Conservation (phyloP, 2,113 vertebrate species). For the Campylorhamphus procurvoides region DNA sequence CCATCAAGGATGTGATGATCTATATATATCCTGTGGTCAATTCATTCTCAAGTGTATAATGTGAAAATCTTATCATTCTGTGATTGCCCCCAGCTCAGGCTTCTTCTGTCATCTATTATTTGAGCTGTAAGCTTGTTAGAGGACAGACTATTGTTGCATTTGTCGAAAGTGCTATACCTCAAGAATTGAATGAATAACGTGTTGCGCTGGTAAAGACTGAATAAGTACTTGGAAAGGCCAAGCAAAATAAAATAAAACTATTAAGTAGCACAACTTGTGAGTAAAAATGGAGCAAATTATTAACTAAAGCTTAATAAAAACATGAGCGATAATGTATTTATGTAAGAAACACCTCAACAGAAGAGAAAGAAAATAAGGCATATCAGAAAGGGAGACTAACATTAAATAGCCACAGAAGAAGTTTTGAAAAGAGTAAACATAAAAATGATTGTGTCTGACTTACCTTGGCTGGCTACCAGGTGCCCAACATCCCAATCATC, state of each 20-base stretch:
- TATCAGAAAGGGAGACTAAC: background rate
- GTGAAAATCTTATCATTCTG: background rate
- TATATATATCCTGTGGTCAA: slow-evolving; percentile 4
- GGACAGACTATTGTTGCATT: background rate
- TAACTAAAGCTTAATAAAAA: background rate
- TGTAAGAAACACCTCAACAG: background rate
- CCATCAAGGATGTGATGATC: background rate
- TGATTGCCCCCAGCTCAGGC: background rate
- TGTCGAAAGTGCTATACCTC: background rate
- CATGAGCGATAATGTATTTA: background rate
- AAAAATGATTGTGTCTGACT: background rate
- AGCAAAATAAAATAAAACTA: background rate
- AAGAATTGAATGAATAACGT: background rate
- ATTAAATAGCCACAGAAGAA: background rate
- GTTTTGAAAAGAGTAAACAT: background rate
- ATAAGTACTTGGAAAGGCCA: background rate
- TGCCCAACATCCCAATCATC: background rate
- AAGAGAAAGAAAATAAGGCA: background rate
- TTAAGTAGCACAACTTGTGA: background rate
- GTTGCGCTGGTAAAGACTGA: background rate
- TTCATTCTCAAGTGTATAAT: background rate
- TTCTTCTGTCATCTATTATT: background rate
- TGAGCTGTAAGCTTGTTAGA: slow-evolving; percentile 2
- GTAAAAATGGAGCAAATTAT: background rate
- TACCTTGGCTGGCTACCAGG: background rate